Percentiles rank a stretch among this genome's conserved stretches.
These are phyloP conservation scores for Morone saxatilis DNA, from an alignment of 2,113 vertebrate genomes.

Conservation along the genomic window DNA sequence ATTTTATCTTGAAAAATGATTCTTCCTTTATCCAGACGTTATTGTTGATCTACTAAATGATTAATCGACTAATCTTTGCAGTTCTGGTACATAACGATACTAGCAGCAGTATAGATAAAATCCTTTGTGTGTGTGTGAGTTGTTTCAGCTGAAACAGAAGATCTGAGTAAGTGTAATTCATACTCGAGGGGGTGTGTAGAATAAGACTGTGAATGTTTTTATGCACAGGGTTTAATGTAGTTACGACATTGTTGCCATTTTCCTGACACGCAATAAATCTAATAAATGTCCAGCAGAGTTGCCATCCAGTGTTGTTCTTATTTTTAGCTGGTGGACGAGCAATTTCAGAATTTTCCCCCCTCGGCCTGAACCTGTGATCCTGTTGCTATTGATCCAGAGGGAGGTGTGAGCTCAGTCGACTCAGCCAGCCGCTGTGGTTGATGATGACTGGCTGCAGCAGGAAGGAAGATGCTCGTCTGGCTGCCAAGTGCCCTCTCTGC, in stretches of 20 bases:
- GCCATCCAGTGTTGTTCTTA: conserved; percentile 7
- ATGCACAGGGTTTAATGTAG: conserved; percentile 1
- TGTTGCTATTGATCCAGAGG: conserved; percentile 69
- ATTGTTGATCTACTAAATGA: not conserved
- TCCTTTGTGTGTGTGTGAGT: not conserved
- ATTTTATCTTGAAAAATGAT: not conserved
- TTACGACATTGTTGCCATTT: conserved; percentile 27
- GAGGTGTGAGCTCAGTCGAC: conserved; percentile 37
- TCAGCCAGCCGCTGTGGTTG: conserved; percentile 29
- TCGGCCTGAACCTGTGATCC: conserved; percentile 41
- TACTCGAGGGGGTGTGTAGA: not conserved
- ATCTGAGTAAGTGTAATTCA: not conserved
- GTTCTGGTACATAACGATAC: not conserved
- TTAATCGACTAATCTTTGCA: not conserved
- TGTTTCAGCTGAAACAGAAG: not conserved
- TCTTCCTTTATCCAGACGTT: not conserved
- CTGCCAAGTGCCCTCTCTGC: conserved; percentile 46
- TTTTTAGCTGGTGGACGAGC: conserved; percentile 19
- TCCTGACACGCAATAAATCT: conserved; percentile 3
- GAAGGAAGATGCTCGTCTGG: conserved; percentile 31
- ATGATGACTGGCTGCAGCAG: conserved; percentile 31
- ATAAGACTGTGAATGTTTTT: not conserved
- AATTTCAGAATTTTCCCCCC: conserved; percentile 15
- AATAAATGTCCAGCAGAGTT: not conserved
- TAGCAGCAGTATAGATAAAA: not conserved